These are phyloP conservation scores for Drosophila paramelanica DNA, from an alignment of 2,888 invertebrate genomes.

Conservation along the genomic window DNA sequence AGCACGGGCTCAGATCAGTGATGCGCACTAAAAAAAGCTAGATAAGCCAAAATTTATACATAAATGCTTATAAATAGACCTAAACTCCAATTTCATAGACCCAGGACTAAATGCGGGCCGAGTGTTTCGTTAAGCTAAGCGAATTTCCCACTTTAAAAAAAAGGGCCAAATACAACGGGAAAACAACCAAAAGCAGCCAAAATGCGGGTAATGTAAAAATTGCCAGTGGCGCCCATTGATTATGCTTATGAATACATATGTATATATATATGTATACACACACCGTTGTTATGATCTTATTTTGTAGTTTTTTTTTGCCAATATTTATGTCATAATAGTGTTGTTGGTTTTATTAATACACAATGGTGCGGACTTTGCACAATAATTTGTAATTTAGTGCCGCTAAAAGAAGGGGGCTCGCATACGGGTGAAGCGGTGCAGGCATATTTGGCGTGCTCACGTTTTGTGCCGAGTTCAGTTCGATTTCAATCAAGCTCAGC, in stretches of 20 bases:
- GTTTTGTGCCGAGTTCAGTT: conserved; percentile 39
- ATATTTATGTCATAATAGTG: conserved; percentile 66
- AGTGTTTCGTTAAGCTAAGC: background rate
- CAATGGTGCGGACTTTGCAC: conserved; percentile 55
- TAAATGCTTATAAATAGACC: too few species aligned
- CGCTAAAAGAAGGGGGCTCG: conserved; percentile 17
- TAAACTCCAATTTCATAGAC: too few species aligned
- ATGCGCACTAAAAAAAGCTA: conserved; percentile 7
- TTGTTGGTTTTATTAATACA: conserved; percentile 54
- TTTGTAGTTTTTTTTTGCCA: conserved; percentile 40
- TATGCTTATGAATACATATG: background rate
- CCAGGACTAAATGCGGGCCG: background rate
- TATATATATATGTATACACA: background rate
- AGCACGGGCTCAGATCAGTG: conserved; percentile 9
- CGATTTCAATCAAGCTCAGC: conserved; percentile 42
- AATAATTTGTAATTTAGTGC: conserved; percentile 54
- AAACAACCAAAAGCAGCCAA: background rate
- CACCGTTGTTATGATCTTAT: conserved; percentile 36
- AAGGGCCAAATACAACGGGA: background rate
- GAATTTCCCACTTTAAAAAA: conserved; percentile 4
- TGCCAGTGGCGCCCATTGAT: conserved; percentile 1
- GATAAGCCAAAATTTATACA: background rate
- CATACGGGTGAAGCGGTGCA: background rate
- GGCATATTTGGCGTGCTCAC: conserved; percentile 54
- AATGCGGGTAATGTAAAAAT: conserved; percentile 37